Evolutionary conservation across 2,797 vertebrate species (phyloP).

Genomic region (Ctenosaura bakeri): DNA sequence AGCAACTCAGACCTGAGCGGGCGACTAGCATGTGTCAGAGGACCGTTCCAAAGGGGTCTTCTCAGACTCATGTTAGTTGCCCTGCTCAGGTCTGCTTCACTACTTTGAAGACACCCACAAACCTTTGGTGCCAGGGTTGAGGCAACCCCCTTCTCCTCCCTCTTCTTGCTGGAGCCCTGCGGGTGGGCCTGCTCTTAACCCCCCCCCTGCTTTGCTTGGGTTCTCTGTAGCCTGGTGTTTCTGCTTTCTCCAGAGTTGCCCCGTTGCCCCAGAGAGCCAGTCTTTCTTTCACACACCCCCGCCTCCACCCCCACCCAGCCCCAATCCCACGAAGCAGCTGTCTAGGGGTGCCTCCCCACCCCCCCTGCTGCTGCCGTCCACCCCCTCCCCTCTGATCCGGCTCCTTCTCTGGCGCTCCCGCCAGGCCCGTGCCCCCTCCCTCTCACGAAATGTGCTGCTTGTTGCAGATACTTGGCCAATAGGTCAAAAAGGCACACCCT

Average conservation of each 20-base stretch:
- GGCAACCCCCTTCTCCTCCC: background rate
- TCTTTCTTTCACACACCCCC: slow-evolving; percentile 42
- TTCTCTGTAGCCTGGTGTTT: background rate
- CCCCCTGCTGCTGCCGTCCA: background rate
- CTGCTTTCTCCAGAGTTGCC: slow-evolving; percentile 7
- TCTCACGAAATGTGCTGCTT: slow-evolving; percentile 84
- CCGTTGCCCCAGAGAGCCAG: slow-evolving; percentile 18
- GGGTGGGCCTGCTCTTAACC: slow-evolving; percentile 26
- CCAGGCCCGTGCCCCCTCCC: slow-evolving; percentile 57
- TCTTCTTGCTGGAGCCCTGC: background rate
- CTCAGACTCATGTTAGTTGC: no score
- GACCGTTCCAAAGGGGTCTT: no score
- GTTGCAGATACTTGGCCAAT: slow-evolving; percentile 99
- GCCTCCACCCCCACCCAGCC: background rate
- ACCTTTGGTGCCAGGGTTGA: background rate
- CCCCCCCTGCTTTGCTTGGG: slow-evolving; percentile 28
- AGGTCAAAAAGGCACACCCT: slow-evolving; percentile 99
- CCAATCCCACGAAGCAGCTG: slow-evolving; percentile 35
- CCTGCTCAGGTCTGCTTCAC: no score
- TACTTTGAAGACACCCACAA: accelerated
- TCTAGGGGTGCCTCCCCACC: background rate
- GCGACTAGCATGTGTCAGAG: no score
- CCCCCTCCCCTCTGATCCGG: slow-evolving; percentile 55
- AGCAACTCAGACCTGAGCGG: background rate
- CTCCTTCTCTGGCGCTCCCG: slow-evolving; percentile 69